Evolutionary conservation across 2,797 vertebrate genomes (phyloP).

Genomic region (Melanogrammus aeglefinus): DNA sequence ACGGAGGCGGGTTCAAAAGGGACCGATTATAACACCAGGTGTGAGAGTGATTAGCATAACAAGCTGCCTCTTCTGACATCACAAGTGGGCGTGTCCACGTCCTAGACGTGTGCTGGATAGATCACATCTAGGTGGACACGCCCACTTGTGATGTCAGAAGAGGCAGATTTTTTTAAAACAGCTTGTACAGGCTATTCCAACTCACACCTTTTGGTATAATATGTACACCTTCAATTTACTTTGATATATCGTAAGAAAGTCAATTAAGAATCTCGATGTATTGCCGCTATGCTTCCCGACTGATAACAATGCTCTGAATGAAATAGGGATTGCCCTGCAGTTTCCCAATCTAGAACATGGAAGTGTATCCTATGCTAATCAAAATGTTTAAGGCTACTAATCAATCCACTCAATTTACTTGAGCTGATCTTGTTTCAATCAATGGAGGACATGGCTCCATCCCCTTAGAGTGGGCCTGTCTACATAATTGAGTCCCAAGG

Average conservation of each 20-base stretch:
- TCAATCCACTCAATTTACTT: constrained; percentile 13
- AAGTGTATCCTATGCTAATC: not conserved
- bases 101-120: too few relatives aligned
- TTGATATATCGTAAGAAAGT: not conserved
- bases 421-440: constrained; percentile 34
- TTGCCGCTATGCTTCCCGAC: constrained; percentile 5
- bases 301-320: not conserved
- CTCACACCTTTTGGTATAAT: too few relatives aligned
- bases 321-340: not conserved
- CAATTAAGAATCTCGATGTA: not conserved
- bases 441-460: constrained; percentile 26
- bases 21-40: too few relatives aligned
- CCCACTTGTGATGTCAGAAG: too few relatives aligned
- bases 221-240: too few relatives aligned
- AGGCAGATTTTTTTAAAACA: not conserved
- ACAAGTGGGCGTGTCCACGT: too few relatives aligned
- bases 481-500: constrained; percentile 11
- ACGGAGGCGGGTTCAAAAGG: constrained; percentile 15
- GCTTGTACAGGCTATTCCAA: too few relatives aligned
- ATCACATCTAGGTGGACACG: too few relatives aligned
- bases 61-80: too few relatives aligned
- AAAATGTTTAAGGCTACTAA: constrained; percentile 8
- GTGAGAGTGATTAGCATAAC: too few relatives aligned
- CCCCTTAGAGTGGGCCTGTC: constrained; percentile 18
- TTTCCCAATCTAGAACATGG: not conserved